Evolutionary conservation across 2,888 invertebrate genomes (phyloP), one percentile per base, ranked within the genome.

Genomic region (Neocrepidodera transversa): DNA sequence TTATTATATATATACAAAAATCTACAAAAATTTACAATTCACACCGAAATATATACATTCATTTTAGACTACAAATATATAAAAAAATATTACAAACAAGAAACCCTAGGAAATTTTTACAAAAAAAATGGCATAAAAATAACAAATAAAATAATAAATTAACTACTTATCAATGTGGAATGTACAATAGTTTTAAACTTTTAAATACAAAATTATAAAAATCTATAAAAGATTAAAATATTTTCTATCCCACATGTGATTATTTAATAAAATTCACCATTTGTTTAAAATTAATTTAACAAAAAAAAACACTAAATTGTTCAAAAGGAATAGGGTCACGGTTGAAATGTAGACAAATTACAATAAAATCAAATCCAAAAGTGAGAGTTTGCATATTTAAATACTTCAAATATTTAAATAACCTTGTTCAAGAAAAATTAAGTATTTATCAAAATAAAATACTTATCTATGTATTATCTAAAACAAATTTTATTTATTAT

Each of bases 1-100:
- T 64, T 50, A 65, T 62, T 54, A 56, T 63, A 58, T 65, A 58
- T 67, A 62, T 63, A 66, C 58, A 65, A 57, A n/a, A 62, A 62
- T 56, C 60, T 61, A 62, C 56, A 60, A 52, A 59, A 53, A 54
- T 28, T 35, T 47, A 48, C 35, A 55, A 59, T 57, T 47, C 18
- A 40, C 56, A 35, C 49, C 45, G 17, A 65, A 59, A 51, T 65
- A 60, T 61, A 28, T 63, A 65, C 57, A 65, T 53, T 51, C 52
- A 51, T 13, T 20, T 52, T 18, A 17, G 20, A 14, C 16, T 40
- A 40, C 17, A 40, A 18, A 18, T n/a, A 40, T n/a, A n/a, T 40
- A 50, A 11, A 40, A 42, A 43, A 53, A 52, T 52, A 52, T 30
- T 42, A 51, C 50, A 38, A 51, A 40, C 51, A 14, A 51, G 40